Evolutionary conservation across 2,888 invertebrate genomes (phyloP).

Genomic region (Minunthozetes semirufus): DNA sequence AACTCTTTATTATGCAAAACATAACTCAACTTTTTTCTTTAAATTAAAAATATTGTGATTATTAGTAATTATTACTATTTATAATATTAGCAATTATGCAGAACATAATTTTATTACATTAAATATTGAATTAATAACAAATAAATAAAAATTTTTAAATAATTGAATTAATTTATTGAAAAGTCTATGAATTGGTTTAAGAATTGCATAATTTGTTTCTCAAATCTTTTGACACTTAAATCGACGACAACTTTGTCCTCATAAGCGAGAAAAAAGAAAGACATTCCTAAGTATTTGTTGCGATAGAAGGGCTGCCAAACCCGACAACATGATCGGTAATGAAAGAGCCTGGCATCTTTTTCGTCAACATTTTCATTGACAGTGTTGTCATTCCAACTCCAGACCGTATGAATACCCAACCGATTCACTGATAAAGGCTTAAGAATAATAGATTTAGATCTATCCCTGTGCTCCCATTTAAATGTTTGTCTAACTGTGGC

Average conservation of each 20-base stretch:
- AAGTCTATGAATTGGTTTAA: not conserved
- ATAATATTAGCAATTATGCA: no score
- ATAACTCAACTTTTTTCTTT: no score
- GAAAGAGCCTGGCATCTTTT: not conserved
- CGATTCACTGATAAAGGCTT: not conserved
- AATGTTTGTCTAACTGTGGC: not conserved
- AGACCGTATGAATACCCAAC: conserved; percentile 12
- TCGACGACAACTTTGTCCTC: not conserved
- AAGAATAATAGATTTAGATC: not conserved
- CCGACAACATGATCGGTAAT: conserved; percentile 4
- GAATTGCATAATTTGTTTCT: not conserved
- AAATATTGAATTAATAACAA: not conserved
- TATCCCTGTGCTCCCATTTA: not conserved
- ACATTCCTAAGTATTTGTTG: not conserved
- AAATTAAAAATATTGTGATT: no score
- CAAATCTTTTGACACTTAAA: not conserved
- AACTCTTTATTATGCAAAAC: no score
- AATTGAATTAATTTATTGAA: not conserved
- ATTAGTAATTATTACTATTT: no score
- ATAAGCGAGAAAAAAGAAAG: not conserved
- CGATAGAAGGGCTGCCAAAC: conserved; percentile 16
- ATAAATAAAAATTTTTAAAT: not conserved
- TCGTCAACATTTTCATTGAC: not conserved
- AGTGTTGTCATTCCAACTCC: not conserved
- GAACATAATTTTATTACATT: no score